Conservation (phyloP, 2,797 vertebrate genomes). For the Ispidina lecontei region DNA sequence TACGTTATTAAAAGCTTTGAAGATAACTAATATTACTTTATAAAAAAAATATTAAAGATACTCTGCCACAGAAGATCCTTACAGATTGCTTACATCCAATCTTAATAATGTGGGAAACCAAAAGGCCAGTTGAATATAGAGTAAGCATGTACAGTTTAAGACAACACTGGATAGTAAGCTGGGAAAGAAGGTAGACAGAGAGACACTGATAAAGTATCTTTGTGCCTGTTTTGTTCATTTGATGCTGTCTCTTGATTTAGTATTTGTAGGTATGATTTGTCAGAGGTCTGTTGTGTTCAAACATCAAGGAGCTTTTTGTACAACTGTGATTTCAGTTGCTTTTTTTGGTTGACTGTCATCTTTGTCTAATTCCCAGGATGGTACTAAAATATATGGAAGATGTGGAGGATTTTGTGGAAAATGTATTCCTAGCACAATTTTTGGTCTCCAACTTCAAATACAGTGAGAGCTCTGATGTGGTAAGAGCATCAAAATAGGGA, state of each 20-base stretch:
- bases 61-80: not conserved
- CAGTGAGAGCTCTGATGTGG: slow-evolving; percentile 73
- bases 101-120: not conserved
- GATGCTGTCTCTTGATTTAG: not conserved
- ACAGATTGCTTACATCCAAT: not conserved
- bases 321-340: not conserved
- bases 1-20: not conserved
- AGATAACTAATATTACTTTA: not conserved
- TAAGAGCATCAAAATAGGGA: not conserved
- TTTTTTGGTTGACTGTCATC: not conserved
- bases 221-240: not conserved
- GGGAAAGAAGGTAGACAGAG: not conserved
- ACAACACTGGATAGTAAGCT: not conserved
- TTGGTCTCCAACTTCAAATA: slow-evolving; percentile 88
- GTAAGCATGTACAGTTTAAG: not conserved
- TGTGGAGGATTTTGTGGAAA: slow-evolving; percentile 98
- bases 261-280: not conserved
- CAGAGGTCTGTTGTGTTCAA: not conserved
- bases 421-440: slow-evolving; percentile 88
- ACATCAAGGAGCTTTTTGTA: not conserved
- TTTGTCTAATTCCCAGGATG: slow-evolving; percentile 84
- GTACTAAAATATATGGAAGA: slow-evolving; percentile 92
- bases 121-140: not conserved
- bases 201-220: not conserved
- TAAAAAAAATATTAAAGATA: not conserved